Base-by-base conservation (phyloP, 2,797 vertebrate genomes). In the Molothrus ater region DNA sequence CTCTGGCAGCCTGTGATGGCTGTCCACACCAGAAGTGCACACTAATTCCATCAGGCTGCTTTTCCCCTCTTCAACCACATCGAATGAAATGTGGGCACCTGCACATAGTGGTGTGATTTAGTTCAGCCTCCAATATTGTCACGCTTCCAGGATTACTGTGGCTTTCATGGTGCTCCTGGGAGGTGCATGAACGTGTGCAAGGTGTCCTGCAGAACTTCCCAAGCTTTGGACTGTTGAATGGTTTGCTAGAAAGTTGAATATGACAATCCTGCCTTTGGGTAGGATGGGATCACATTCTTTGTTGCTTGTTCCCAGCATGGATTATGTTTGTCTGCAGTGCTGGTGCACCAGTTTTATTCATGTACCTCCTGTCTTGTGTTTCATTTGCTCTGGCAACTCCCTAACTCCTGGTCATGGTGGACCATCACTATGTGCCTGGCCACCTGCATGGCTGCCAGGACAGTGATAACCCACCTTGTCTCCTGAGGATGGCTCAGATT, bases 371-470 rank as follows among this genome's bases (percentile, higher is more conserved):
- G 25, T 32, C 36, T 64, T 51, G 26, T 45, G 21, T 56, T 69
- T 82, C 21, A 32, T 85, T 76, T 74, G 22, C 40, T 84, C 43
- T 75, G 63, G 12, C 47, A 86, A 9, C 17, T 68, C 26, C 45
- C 25, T 66, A 48, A 53, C 14, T 69, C 63, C 53, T 65, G 26
- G 11, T 38, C 9, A 4, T 14, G 29, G 4, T 60, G 63, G 32
- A 47, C 64, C 32, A 56, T 14, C 9, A 5, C 17, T 42, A 51
- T 1, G 1, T n/a, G 22, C 51, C 66, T 5, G 1, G 42, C 29
- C 1, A 2, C 29, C 3, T 26, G 31, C 26, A 26, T 40, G 56
- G 25, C 60, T 68, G 25, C 40, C n/a, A 70, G 0, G 0, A 61
- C 10, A 17, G 34, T 63, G 64, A 66, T n/a, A 85, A 59, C 24